Evolutionary conservation across 30 jellyfish, hydroid and myxozoan genomes (phyloP), one percentile per base, ranked within the genome.

Genomic region (Aurelia aurita complex sp. Pacific): DNA sequence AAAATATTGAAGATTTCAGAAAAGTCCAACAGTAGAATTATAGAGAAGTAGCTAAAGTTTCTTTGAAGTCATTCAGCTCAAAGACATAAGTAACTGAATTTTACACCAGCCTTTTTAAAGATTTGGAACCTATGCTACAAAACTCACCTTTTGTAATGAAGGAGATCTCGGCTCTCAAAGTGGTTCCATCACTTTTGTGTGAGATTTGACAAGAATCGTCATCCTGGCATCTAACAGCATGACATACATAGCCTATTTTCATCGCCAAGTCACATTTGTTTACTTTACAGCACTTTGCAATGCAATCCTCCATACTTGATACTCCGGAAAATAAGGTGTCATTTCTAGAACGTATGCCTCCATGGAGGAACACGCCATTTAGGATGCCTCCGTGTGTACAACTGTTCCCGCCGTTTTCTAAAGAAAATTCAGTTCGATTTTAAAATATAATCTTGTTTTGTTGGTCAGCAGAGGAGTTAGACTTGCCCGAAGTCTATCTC

Each of bases 341-440:
- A 64, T 85, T 91, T 74, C 89, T 85, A 1, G 97, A 66, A 14
- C 78, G 82, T 19, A 71, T 34, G 50, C 97, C 97, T 17, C 93
- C 97, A 55, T 91, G 91, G 80, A 91, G 89, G 76, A 73, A 76
- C 10, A 91, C 94, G 15, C 91, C 90, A 29, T 82, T 82, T 15
- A 91, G 85, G 54, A 91, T 69, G 19, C 97, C 97, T 34, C 97
- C 92, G 74, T 91, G 97, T 17, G 95, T 80, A 86, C 97, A 91
- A 72, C 61, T 76, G 79, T 46, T 76, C 64, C 72, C 88, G 16
- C 40, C 74, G 15, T 75, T 75, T 75, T 75, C 85, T 75, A 75
- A 9, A 46, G 11, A 5, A 6, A 46, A 4, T 4, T 46, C 14
- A 46, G 50, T 38, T 38, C 3, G 50, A 38, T 38, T 23, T 23